phyloP scores from a whole-genome alignment of 64 coral and sea anemone genomes.

The Stylophora pistillata region DNA sequence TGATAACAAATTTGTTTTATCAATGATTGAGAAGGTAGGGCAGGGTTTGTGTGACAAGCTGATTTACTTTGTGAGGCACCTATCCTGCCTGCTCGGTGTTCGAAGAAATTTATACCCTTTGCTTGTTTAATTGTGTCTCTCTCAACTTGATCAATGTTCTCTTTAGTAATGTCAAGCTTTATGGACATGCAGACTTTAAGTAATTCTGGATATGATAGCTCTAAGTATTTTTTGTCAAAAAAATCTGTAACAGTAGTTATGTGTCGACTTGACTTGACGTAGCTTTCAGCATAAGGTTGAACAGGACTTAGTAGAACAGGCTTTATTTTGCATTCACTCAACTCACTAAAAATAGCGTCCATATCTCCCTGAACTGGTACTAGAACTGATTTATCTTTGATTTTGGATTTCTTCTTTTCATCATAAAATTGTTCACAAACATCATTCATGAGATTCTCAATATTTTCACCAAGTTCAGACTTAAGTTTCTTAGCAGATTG shows the following conservation, averaged over 20 bases:
- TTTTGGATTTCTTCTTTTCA: no score
- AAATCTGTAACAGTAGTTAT: neutral
- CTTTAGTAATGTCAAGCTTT: conserved; percentile 14
- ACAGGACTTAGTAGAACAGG: no score
- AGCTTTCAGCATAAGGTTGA: no score
- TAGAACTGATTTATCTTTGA: no score
- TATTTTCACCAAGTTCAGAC: no score
- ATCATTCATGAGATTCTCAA: no score
- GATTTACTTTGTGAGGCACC: conserved; percentile 32
- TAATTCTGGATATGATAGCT: neutral
- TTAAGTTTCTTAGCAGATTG: no score
- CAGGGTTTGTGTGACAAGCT: neutral
- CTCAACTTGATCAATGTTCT: conserved; percentile 37
- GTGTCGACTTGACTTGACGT: no score
- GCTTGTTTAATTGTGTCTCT: conserved; percentile 24
- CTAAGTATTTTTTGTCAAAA: conserved; percentile 8
- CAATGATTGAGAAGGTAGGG: conserved; percentile 27
- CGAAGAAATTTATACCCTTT: conserved; percentile 14
- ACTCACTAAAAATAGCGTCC: no score
- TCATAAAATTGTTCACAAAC: no score
- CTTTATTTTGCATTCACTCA: no score
- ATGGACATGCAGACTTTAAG: neutral
- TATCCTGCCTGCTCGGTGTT: conserved; percentile 31
- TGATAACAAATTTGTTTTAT: conserved; percentile 7
- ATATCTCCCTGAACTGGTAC: no score